These are phyloP conservation scores for Oenanthe melanoleuca DNA, from an alignment of 2,113 vertebrate genomes.

Conservation along the genomic window DNA sequence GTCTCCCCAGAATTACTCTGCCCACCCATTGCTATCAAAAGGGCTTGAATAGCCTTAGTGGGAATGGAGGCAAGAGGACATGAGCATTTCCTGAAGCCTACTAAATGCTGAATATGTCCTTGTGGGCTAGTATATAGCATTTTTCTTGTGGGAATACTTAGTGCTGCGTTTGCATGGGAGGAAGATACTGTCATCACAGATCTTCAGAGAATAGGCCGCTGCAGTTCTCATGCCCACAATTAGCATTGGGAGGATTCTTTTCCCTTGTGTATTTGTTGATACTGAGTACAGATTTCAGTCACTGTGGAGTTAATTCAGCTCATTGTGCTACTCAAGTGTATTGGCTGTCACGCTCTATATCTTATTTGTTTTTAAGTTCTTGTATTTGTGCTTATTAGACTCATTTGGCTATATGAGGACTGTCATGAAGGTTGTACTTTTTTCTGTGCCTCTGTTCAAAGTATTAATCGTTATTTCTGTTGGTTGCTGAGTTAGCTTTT, in stretches of 20 bases:
- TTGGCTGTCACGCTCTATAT: not conserved
- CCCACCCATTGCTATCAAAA: not conserved
- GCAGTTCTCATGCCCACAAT: not conserved
- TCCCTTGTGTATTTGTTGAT: not conserved
- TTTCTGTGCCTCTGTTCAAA: not conserved
- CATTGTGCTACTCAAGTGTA: not conserved
- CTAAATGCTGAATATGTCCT: not conserved
- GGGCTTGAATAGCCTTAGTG: not conserved
- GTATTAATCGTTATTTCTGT: not conserved
- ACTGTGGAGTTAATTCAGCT: not conserved
- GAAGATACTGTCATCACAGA: not conserved
- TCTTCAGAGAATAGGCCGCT: not conserved
- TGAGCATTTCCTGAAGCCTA: not conserved
- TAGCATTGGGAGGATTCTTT: not conserved
- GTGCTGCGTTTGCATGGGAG: fast-evolving
- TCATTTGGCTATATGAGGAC: not conserved
- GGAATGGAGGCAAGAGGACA: not conserved
- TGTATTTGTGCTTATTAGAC: not conserved
- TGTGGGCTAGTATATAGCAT: not conserved
- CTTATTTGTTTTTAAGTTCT: constrained; percentile 20
- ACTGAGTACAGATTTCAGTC: not conserved
- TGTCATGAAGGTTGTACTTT: not conserved
- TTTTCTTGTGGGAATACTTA: not conserved
- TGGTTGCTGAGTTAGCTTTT: not conserved
- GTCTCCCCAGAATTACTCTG: not conserved